Percentiles rank a stretch among this genome's conserved stretches.
These are phyloP conservation scores for Syndactyla subalaris DNA, from an alignment of 2,797 vertebrate genomes.

Conservation along the genomic window DNA sequence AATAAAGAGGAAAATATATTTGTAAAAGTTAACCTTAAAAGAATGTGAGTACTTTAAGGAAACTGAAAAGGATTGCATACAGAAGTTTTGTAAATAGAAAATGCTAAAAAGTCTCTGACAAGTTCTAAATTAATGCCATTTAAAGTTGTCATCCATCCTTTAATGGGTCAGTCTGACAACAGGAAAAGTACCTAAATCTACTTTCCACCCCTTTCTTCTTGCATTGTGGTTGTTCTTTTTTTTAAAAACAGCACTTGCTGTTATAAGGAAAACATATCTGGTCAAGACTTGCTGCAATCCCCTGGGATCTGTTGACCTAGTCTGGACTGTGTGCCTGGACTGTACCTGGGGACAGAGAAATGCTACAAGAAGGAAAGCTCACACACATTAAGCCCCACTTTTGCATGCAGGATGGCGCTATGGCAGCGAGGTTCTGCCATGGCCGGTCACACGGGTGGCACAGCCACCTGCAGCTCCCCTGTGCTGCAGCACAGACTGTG, in stretches of 20 bases:
- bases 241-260: neutral
- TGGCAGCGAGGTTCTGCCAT: neutral
- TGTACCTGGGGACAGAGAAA: neutral
- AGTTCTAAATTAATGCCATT: neutral
- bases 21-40: neutral
- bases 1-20: neutral
- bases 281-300: neutral
- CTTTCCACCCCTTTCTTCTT: neutral
- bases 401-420: neutral
- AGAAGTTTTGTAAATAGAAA: neutral
- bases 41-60: neutral
- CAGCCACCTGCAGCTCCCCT: neutral
- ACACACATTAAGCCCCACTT: neutral
- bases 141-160: neutral
- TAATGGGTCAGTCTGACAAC: neutral
- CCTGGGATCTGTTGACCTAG: neutral
- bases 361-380: neutral
- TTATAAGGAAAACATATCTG: neutral
- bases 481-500: neutral
- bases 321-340: neutral
- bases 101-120: neutral
- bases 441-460: neutral
- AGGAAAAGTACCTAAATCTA: neutral
- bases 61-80: neutral
- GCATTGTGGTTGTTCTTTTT: neutral